Conservation (phyloP, 2,113 vertebrate genomes). For the Caretta caretta region DNA sequence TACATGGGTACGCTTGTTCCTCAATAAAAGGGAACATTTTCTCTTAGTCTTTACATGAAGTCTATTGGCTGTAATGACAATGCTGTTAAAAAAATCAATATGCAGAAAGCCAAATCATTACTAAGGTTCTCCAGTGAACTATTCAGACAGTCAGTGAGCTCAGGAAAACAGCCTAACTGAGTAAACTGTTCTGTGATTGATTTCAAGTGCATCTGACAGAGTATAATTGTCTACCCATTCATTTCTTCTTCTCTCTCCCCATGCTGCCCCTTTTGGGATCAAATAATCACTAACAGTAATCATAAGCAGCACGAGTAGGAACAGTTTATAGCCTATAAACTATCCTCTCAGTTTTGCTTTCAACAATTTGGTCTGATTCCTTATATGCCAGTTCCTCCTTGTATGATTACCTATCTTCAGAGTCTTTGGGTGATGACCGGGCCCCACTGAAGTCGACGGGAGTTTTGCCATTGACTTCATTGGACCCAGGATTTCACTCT, state of each 20-base stretch:
- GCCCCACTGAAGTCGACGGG: neutral
- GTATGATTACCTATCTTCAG: neutral
- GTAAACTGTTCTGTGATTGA: conserved; percentile 41
- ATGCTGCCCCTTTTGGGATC: conserved; percentile 22
- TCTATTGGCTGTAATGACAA: conserved; percentile 57
- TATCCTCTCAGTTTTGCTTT: neutral
- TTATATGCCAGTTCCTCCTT: neutral
- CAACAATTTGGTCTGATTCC: neutral
- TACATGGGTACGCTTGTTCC: neutral
- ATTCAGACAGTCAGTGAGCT: conserved; percentile 35
- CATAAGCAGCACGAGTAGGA: conserved; percentile 4
- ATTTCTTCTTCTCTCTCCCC: conserved; percentile 37
- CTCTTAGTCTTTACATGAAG: neutral
- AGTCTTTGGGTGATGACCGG: neutral
- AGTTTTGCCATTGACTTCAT: neutral
- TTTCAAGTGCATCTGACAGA: conserved; percentile 59
- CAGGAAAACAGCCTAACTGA: conserved; percentile 25
- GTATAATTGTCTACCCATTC: conserved; percentile 57
- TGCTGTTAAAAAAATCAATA: conserved; percentile 44
- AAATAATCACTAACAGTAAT: conserved; percentile 45
- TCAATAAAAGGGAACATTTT: neutral
- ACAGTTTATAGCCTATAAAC: neutral
- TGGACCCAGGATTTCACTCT: neutral
- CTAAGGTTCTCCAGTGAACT: conserved; percentile 52
- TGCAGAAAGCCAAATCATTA: conserved; percentile 39